Evolutionary conservation across 2,113 vertebrate species (phyloP), one percentile per base, ranked within the genome.

Genomic region (Pterophyllum scalare): DNA sequence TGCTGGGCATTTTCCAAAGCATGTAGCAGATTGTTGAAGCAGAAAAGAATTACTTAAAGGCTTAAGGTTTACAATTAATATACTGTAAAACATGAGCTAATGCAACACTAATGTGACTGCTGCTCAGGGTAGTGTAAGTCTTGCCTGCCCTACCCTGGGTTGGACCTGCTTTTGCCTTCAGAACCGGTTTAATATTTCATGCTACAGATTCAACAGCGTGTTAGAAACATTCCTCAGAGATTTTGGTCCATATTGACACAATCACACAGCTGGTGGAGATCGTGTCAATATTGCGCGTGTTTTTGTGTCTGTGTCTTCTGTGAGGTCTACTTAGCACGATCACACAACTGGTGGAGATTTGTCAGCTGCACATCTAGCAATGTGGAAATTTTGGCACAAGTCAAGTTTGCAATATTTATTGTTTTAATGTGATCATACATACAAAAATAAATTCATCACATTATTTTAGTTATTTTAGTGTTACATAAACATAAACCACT

Each of bases 361-460:
- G 38, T 46, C 38, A 26, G 38, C 62, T 65, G 62, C 38, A 26
- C n/a, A 43, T 64, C 24, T 14, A 46, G 75, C 15, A 54, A 31
- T 72, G 2, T 46, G 11, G 14, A 38, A 33, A 58, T 28, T 3
- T 56, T 33, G 26, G 19, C 52, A 26, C 5, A 56, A 33, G 8
- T 40, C 11, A 28, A n/a, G 57, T 60, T 77, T 84, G 4, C 17
- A 26, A 60, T 17, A 28, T 90, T 87, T 75, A 72, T 77, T 84
- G 62, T 62, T 86, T 70, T 56, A 70, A 56, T 31, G 14, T 83
- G 28, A 91, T 90, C 33, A 76, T 85, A 80, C 3, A 72, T 92
- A 88, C 31, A 90, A 92, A 87, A 90, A 89, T 88, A 81, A 52
- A 77, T 58, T 1, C 1, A 59, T 64, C 6, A 64, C 24, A 38